These are phyloP conservation scores for Pseudococcus viburni DNA, from an alignment of 2,888 invertebrate species.

Conservation along the genomic window DNA sequence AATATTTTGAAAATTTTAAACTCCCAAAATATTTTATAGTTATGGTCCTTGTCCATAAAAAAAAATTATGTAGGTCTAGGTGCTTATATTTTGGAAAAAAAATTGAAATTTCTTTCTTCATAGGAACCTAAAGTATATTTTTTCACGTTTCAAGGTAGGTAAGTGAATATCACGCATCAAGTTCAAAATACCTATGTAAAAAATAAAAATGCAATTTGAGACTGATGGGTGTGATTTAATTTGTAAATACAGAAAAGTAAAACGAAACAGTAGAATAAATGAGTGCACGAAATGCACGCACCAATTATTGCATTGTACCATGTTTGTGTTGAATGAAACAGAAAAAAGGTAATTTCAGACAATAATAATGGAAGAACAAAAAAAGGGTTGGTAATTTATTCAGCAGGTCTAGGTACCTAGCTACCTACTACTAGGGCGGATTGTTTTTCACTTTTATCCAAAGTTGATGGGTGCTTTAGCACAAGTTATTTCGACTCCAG, in stretches of 20 bases:
- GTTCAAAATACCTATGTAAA: background rate
- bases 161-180: background rate
- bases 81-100: too few relatives aligned
- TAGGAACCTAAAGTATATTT: too few relatives aligned
- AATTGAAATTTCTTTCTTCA: too few relatives aligned
- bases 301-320: background rate
- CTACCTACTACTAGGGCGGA: too few relatives aligned
- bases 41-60: background rate
- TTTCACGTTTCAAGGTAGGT: too few relatives aligned
- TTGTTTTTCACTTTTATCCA: too few relatives aligned
- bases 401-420: too few relatives aligned
- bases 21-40: background rate
- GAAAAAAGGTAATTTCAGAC: background rate
- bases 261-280: background rate
- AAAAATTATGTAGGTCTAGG: too few relatives aligned
- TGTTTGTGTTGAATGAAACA: background rate
- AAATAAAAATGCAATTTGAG: background rate
- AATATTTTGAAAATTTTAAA: background rate
- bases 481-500: too few relatives aligned
- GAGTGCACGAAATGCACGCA: slow-evolving; percentile 11
- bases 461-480: too few relatives aligned
- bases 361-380: background rate
- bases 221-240: background rate
- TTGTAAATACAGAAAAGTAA: background rate
- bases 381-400: background rate